phyloP scores from a whole-genome alignment of 2,797 vertebrate genomes.

The Cirrhinus molitorella region DNA sequence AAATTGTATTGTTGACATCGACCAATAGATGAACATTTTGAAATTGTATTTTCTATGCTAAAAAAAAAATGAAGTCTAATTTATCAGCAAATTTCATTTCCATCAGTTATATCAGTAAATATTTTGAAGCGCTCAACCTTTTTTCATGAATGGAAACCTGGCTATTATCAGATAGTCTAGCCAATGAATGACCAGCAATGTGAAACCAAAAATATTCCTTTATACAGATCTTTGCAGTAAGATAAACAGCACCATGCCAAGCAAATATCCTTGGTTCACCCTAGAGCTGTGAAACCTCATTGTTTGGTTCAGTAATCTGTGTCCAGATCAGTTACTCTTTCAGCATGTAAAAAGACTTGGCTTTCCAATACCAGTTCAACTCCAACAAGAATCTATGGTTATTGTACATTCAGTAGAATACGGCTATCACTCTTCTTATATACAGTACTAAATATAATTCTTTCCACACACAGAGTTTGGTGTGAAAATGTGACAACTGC shows the following conservation, averaged over 20 bases:
- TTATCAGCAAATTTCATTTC: not conserved
- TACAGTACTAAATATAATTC: not conserved
- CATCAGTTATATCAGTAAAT: not conserved
- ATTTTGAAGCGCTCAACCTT: not conserved
- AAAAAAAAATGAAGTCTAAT: not conserved
- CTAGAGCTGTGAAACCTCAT: not conserved
- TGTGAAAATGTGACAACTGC: not conserved
- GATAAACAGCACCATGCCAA: not conserved
- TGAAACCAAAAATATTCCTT: not conserved
- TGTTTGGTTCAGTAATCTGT: conserved; percentile 9
- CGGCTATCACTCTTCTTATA: not conserved
- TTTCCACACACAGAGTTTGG: not conserved
- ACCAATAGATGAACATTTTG: not conserved
- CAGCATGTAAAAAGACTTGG: not conserved
- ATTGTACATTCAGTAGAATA: not conserved
- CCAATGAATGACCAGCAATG: not conserved
- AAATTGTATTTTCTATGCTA: not conserved
- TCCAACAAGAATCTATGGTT: no score
- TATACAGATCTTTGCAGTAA: not conserved
- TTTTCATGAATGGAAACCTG: not conserved
- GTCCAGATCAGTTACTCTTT: conserved; percentile 11
- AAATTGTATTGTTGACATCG: not conserved
- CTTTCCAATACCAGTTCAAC: not conserved
- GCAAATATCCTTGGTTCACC: not conserved
- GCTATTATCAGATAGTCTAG: not conserved